These are phyloP conservation scores for Coptodon rendalli DNA, from an alignment of 2,113 vertebrate species.

Conservation along the genomic window DNA sequence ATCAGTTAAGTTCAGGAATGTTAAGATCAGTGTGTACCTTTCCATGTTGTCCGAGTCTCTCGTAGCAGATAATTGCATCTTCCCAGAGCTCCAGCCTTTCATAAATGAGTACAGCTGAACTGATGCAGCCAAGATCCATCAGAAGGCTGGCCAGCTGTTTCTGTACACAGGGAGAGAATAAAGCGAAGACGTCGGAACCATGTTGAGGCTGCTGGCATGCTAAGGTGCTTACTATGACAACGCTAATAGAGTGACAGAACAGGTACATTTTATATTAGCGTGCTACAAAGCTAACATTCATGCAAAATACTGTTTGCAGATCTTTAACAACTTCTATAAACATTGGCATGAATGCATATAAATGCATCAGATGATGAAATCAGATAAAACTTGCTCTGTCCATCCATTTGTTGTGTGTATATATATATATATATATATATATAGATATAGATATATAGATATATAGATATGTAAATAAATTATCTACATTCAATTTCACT, in stretches of 20 bases:
- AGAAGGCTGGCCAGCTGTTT: slow-evolving; percentile 86
- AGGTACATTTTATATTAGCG: background rate
- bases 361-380: background rate
- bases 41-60: slow-evolving; percentile 88
- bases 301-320: background rate
- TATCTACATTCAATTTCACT: no score
- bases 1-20: background rate
- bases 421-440: no score
- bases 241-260: background rate
- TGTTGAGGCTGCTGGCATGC: background rate
- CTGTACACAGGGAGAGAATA: slow-evolving; percentile 56
- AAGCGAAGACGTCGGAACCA: background rate
- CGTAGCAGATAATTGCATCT: slow-evolving; percentile 90
- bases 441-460: no score
- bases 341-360: background rate
- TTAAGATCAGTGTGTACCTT: slow-evolving; percentile 75
- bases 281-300: background rate
- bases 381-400: background rate
- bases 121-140: slow-evolving; percentile 86
- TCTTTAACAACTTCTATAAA: background rate
- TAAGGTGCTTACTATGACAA: background rate
- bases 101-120: slow-evolving; percentile 87
- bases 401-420: no score
- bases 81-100: slow-evolving; percentile 95
- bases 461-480: no score